phyloP scores from a whole-genome alignment of 1,140 invertebrate genomes.

The Pogonognathellus flavescens region DNA sequence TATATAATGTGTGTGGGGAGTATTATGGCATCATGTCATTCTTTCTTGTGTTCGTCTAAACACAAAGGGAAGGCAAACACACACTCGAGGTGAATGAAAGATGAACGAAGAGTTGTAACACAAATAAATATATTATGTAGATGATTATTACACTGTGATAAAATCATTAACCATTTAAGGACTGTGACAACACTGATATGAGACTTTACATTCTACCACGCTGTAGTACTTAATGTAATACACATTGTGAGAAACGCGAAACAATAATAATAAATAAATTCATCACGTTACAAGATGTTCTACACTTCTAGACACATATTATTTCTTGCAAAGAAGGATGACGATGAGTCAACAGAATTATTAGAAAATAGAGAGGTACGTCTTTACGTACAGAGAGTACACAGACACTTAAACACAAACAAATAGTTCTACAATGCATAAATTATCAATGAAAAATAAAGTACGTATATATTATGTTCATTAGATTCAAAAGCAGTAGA shows the following conservation, averaged over 20 bases:
- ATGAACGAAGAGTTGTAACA: background rate
- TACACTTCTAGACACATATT: background rate
- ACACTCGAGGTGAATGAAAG: background rate
- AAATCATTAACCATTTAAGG: conserved; percentile 42
- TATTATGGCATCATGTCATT: background rate
- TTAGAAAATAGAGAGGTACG: background rate
- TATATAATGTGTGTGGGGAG: too few species aligned
- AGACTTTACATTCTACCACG: background rate
- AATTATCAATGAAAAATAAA: too few species aligned
- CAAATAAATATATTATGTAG: background rate
- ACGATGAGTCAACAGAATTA: background rate
- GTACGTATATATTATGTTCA: too few species aligned
- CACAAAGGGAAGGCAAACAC: conserved; percentile 15
- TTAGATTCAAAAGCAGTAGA: too few species aligned
- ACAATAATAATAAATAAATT: background rate
- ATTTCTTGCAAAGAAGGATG: background rate
- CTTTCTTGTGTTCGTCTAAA: background rate
- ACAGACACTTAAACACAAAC: too few species aligned
- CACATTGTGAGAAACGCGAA: too few species aligned
- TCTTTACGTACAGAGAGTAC: background rate
- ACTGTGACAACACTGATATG: conserved; percentile 7
- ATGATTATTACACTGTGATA: background rate
- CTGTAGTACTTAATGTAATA: background rate
- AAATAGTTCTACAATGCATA: too few species aligned
- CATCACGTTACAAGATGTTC: background rate